Percentiles rank a stretch among this genome's conserved stretches.
Conservation (phyloP, 1,140 invertebrate species). For the Euborellia annulipes region DNA sequence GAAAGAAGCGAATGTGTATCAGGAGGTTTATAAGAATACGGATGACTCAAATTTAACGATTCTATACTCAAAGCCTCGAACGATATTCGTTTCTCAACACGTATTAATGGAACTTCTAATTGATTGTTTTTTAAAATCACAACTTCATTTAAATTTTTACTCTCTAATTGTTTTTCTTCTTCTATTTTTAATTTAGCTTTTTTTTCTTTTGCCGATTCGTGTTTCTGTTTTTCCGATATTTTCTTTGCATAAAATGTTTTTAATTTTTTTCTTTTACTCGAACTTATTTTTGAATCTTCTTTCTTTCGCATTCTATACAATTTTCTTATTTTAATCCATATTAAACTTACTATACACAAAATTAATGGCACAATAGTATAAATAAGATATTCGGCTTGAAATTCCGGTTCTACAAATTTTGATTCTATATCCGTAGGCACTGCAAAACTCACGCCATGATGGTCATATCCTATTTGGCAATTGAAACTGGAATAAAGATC, state of each 20-base stretch:
- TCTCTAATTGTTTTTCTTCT: constrained; percentile 7
- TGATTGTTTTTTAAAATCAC: too few relatives aligned
- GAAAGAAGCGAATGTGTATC: too few relatives aligned
- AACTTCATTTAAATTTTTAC: background rate
- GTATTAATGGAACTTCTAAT: too few relatives aligned
- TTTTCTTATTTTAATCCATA: constrained; percentile 7
- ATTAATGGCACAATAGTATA: background rate
- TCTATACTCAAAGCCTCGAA: too few relatives aligned
- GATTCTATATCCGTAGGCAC: too few relatives aligned
- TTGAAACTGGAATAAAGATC: constrained; percentile 11
- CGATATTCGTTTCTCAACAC: too few relatives aligned
- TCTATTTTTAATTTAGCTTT: too few relatives aligned
- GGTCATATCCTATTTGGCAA: constrained; percentile 14
- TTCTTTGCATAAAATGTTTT: constrained; percentile 12
- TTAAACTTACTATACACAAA: constrained; percentile 2
- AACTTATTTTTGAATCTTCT: background rate
- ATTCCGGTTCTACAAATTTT: too few relatives aligned
- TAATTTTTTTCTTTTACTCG: constrained; percentile 2
- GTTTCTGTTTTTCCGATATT: constrained; percentile 9
- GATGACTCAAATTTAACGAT: too few relatives aligned
- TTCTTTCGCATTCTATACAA: constrained; percentile 4
- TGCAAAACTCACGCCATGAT: too few relatives aligned
- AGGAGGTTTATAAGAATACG: too few relatives aligned
- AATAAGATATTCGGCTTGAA: constrained; percentile 1
- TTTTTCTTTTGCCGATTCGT: constrained; percentile 3